phyloP scores from a whole-genome alignment of 2,113 vertebrate species.

The Ctenodactylus gundi region DNA sequence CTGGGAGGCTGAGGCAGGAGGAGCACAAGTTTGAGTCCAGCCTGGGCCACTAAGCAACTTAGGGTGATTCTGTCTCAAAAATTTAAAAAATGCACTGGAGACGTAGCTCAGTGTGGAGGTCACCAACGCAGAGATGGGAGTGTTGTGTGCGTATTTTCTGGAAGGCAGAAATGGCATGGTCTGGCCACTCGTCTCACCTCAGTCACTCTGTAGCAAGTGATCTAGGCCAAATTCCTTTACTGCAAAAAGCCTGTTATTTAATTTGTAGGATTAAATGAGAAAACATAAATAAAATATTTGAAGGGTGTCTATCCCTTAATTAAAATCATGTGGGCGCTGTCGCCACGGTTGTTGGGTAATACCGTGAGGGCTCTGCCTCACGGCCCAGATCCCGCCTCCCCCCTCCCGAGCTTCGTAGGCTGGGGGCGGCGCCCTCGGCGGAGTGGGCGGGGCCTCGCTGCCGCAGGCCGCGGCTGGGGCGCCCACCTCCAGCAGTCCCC shows the following conservation, averaged over 20 bases:
- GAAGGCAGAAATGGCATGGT: background rate
- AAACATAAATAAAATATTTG: background rate
- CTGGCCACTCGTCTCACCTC: background rate
- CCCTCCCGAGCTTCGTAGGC: background rate
- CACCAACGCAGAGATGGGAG: too few species aligned
- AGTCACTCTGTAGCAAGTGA: background rate
- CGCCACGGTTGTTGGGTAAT: background rate
- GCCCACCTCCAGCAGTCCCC: too few species aligned
- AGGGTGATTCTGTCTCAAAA: too few species aligned
- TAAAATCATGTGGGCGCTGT: background rate
- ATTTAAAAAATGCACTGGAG: too few species aligned
- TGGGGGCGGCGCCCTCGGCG: background rate
- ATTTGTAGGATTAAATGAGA: background rate
- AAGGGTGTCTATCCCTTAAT: background rate
- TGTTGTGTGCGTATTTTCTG: background rate
- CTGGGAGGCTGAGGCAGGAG: too few species aligned
- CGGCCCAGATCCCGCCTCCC: background rate
- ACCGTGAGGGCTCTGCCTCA: background rate
- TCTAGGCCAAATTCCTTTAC: background rate
- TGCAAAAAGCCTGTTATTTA: background rate
- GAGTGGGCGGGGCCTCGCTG: slow-evolving; percentile 48
- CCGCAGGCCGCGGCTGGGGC: too few species aligned
- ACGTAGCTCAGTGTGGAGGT: too few species aligned
- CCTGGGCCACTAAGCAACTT: too few species aligned
- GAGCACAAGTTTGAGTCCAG: too few species aligned